Conservation (phyloP, 2,113 vertebrate species). For the Hyperoodon ampullatus region DNA sequence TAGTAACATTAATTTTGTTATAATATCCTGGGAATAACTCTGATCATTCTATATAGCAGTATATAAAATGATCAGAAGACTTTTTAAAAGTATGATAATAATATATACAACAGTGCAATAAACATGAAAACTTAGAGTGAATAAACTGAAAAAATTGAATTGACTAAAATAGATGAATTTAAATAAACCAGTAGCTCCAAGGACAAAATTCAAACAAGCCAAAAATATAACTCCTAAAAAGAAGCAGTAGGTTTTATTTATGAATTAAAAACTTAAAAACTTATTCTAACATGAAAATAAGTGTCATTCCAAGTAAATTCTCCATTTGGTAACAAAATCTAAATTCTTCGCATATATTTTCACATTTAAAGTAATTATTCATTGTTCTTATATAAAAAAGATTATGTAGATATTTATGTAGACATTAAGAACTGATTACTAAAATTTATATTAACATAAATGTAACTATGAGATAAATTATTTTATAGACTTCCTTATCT, state of each 20-base stretch:
- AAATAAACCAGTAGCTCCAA: not conserved
- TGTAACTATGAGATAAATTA: not conserved
- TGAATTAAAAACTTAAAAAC: not conserved
- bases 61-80: not conserved
- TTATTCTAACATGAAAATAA: not conserved
- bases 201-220: not conserved
- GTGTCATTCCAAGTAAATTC: not conserved
- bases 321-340: not conserved
- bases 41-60: not conserved
- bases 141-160: not conserved
- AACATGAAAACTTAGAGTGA: not conserved
- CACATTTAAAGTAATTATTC: not conserved
- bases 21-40: not conserved
- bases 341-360: not conserved
- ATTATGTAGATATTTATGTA: too few species aligned
- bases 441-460: not conserved
- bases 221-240: not conserved
- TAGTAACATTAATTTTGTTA: too few species aligned
- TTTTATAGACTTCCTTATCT: not conserved
- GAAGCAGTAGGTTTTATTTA: not conserved
- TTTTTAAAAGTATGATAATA: not conserved
- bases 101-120: not conserved
- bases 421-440: not conserved
- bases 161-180: conserved; percentile 3
- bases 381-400: not conserved